These are phyloP conservation scores for Cloeon dipterum DNA, from an alignment of 2,888 invertebrate genomes.

Conservation along the genomic window DNA sequence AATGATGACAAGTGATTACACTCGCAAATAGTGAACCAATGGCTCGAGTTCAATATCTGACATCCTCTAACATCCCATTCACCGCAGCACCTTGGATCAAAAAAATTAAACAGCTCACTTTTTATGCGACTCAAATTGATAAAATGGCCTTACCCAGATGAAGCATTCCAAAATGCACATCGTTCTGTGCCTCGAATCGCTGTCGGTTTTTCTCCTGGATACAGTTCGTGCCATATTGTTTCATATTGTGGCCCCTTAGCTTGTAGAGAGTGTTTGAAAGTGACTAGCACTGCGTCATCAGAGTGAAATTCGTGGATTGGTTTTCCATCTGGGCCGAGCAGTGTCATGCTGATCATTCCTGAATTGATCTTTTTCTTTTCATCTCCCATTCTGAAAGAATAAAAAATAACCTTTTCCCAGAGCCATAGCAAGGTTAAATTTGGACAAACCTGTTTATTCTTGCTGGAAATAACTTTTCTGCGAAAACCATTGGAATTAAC, in stretches of 20 bases:
- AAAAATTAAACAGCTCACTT: neutral
- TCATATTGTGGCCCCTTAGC: neutral
- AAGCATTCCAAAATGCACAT: constrained; percentile 6
- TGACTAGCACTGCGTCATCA: neutral
- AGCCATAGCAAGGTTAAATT: too few species aligned
- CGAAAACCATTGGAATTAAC: neutral
- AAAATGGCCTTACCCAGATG: neutral
- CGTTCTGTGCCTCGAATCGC: constrained; percentile 6
- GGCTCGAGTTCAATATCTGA: constrained; percentile 12
- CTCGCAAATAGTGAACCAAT: constrained; percentile 16
- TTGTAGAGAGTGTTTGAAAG: neutral
- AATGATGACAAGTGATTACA: constrained; percentile 19
- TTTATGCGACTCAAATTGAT: neutral
- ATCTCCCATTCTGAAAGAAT: neutral
- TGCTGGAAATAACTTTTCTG: neutral
- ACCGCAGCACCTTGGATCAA: constrained; percentile 6
- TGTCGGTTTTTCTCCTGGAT: constrained; percentile 6
- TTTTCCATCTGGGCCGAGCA: neutral
- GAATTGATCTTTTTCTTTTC: constrained; percentile 2
- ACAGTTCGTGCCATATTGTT: constrained; percentile 4
- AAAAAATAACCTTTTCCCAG: too few species aligned
- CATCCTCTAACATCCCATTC: constrained; percentile 12
- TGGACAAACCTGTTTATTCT: neutral
- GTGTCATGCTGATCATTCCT: constrained; percentile 2
- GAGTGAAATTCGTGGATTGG: neutral